Conservation (phyloP, 2,888 invertebrate species). For the Rotaria magnacalcarata region DNA sequence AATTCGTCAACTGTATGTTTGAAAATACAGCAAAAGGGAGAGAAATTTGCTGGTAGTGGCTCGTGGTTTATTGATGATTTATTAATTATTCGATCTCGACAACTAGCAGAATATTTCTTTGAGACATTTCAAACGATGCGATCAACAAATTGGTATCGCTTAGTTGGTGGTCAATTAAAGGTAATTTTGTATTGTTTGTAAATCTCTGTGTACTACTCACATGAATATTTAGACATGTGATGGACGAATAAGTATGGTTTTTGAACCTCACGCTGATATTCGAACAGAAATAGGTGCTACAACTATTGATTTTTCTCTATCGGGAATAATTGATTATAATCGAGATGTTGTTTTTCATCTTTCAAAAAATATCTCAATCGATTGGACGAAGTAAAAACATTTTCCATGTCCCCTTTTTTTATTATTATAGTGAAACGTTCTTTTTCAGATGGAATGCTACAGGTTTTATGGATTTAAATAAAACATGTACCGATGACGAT, state of each 20-base stretch:
- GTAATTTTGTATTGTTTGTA: background rate
- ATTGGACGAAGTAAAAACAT: background rate
- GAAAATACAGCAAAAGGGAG: background rate
- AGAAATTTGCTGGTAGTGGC: background rate
- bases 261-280: background rate
- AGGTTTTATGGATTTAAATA: background rate
- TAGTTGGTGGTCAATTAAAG: background rate
- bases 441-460: background rate
- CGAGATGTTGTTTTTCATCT: background rate
- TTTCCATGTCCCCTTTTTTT: too few relatives aligned
- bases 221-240: background rate
- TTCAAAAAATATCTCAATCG: background rate
- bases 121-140: slow-evolving; percentile 8
- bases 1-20: background rate
- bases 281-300: background rate
- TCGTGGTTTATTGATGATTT: slow-evolving; percentile 34
- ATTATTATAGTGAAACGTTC: too few relatives aligned
- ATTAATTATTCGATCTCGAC: background rate
- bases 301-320: slow-evolving; percentile 11
- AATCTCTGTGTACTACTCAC: background rate
- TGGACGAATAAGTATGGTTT: slow-evolving; percentile 14
- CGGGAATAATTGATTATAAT: background rate
- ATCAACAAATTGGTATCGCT: background rate
- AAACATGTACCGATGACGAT: slow-evolving; percentile 18
- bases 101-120: background rate